Evolutionary conservation across 2,888 invertebrate species (phyloP).

Genomic region (Zhengitettix transpicula): DNA sequence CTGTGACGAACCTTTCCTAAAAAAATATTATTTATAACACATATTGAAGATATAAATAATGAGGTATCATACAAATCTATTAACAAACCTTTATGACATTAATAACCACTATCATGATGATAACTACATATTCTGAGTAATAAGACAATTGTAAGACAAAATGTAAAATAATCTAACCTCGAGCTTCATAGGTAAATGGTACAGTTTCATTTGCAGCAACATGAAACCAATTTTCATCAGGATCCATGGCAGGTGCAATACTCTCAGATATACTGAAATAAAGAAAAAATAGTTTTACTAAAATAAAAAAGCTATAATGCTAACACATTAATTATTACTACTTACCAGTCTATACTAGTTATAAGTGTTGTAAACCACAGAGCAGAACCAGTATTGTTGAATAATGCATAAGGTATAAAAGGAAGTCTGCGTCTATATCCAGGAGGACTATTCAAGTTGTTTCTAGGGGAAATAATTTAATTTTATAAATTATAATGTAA

Average conservation of each 20-base stretch:
- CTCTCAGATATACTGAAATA: conserved; percentile 16
- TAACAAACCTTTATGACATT: no score
- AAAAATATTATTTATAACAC: no score
- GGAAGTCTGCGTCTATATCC: conserved; percentile 63
- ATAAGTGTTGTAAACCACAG: conserved; percentile 75
- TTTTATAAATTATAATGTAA: no score
- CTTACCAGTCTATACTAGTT: conserved; percentile 38
- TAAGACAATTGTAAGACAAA: background rate
- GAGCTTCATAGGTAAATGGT: conserved; percentile 72
- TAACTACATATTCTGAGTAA: background rate
- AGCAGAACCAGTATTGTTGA: conserved; percentile 77
- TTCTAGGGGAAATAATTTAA: no score
- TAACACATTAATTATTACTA: background rate
- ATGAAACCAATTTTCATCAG: conserved; percentile 45
- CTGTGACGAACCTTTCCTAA: conserved; percentile 44
- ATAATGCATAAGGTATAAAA: conserved; percentile 86
- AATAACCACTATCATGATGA: background rate
- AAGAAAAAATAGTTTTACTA: background rate
- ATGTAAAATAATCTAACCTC: conserved; percentile 28
- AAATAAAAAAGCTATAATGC: background rate
- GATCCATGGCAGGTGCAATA: conserved; percentile 28
- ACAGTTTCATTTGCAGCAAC: conserved; percentile 60
- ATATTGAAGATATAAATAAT: no score
- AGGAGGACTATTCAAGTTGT: conserved; percentile 31
- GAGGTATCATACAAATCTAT: no score